phyloP scores from a whole-genome alignment of 2,797 vertebrate species.

The Pachyuromys duprasi region DNA sequence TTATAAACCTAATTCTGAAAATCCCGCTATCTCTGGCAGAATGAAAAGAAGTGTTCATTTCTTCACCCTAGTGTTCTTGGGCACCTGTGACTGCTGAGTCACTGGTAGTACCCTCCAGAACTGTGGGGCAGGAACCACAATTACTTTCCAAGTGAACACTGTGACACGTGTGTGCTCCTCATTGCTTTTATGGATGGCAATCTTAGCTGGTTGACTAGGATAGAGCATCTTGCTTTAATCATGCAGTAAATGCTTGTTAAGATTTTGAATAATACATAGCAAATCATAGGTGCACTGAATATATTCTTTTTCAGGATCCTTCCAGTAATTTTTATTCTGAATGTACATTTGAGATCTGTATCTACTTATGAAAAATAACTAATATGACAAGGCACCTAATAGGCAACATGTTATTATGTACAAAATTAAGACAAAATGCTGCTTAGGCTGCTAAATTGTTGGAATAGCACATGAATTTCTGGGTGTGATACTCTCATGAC shows the following conservation, averaged over 20 bases:
- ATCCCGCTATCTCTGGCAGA: neutral
- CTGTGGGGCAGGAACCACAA: accelerated
- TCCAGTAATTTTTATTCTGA: slow-evolving; percentile 31
- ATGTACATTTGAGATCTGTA: slow-evolving; percentile 6
- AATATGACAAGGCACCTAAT: slow-evolving; percentile 42
- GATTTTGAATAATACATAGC: neutral
- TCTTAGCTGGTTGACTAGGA: neutral
- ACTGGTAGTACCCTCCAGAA: neutral
- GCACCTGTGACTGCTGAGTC: neutral
- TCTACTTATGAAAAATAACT: slow-evolving; percentile 37
- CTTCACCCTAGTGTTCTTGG: neutral
- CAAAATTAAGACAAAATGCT: slow-evolving; percentile 54
- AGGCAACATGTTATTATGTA: slow-evolving; percentile 33
- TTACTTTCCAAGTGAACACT: neutral
- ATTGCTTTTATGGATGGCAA: neutral
- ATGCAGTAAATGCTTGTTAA: neutral
- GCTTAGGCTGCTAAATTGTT: slow-evolving; percentile 44
- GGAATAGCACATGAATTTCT: neutral
- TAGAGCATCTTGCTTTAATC: neutral
- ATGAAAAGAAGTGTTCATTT: neutral
- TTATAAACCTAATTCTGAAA: neutral
- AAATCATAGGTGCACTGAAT: slow-evolving; percentile 2
- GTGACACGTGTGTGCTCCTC: neutral
- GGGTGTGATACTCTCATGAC: neutral
- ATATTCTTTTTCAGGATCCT: slow-evolving; percentile 12